Evolutionary conservation across 2,888 invertebrate genomes (phyloP), one percentile per base, ranked within the genome.

Genomic region (Coenonympha arcania): DNA sequence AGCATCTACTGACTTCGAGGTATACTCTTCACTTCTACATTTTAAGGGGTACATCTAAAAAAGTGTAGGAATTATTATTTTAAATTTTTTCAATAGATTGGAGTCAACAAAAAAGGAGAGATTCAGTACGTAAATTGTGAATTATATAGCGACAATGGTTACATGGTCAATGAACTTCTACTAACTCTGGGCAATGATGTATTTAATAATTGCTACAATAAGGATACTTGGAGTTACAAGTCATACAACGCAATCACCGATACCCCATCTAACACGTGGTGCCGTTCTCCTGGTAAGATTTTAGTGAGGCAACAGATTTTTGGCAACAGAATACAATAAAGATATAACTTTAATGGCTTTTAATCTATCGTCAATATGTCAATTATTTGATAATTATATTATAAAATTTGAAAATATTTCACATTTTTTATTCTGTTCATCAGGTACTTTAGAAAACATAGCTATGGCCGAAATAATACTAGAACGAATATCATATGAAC

Each of bases 391-490:
- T 24, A 24, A 24, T 24, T 8, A 24, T 8, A 24, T 26, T 8
- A 26, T 9, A 26, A n/a, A 1, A 26, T 9, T 26, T 26, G 6
- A 1, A 15, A 16, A 16, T 1, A 33, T 16, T 31, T 9, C 0
- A 15, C 3, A 16, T 33, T 31, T 8, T 33, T 33, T 15, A 16
- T 41, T 20, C 5, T 40, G n/a, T 24, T n/a, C 4, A 54, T 1
- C 45, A 91, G 91, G 89, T 9, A 83, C 90, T 0, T 74, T 90
- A 0, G 93, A 93, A 75, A 89, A 87, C 13, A 75, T 92, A 6
- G 88, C 88, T 1, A 88, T 89, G 81, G 58, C 85, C 68, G 92
- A 92, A 69, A 78, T 79, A 50, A 76, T 92, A 13, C 89, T 92
- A 89, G 91, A 92, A 56, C 88, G 89, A 59, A 89, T 91, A 63